Evolutionary conservation across 1,140 invertebrate genomes (phyloP).

Genomic region (Pollicipes pollicipes): DNA sequence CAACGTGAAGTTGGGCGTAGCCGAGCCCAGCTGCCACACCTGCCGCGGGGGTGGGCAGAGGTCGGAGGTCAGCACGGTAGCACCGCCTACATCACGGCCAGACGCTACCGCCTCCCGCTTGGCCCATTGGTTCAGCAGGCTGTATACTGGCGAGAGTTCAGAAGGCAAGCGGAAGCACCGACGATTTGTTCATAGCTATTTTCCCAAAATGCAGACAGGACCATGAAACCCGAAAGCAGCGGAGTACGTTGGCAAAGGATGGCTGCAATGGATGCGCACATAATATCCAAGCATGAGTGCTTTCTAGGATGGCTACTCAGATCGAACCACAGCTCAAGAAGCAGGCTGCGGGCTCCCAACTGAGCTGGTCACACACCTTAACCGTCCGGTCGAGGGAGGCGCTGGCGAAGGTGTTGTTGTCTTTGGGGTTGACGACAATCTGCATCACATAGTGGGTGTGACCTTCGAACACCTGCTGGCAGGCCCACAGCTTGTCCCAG

Average conservation of each 20-base stretch:
- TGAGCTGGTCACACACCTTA: constrained; percentile 69
- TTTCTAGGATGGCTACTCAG: too few relatives aligned
- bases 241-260: too few relatives aligned
- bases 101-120: neutral
- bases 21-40: constrained; percentile 93
- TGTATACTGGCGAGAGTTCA: neutral
- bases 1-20: constrained; percentile 92
- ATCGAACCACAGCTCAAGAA: too few relatives aligned
- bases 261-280: too few relatives aligned
- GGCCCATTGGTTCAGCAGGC: neutral
- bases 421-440: constrained; percentile 98
- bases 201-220: too few relatives aligned
- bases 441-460: constrained; percentile 99
- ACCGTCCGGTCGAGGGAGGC: constrained; percentile 93
- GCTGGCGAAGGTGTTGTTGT: constrained; percentile 99
- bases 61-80: neutral
- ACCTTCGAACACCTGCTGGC: constrained; percentile 92
- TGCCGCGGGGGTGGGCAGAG: constrained; percentile 24
- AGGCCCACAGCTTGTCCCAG: constrained; percentile 95
- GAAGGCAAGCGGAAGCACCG: neutral
- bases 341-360: too few relatives aligned
- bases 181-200: too few relatives aligned
- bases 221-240: too few relatives aligned
- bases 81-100: neutral
- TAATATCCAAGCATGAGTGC: too few relatives aligned